Percentiles rank a stretch among this genome's conserved stretches.
Evolutionary conservation across 1,140 invertebrate species (phyloP).

Genomic region (Conopomorpha cramerella): DNA sequence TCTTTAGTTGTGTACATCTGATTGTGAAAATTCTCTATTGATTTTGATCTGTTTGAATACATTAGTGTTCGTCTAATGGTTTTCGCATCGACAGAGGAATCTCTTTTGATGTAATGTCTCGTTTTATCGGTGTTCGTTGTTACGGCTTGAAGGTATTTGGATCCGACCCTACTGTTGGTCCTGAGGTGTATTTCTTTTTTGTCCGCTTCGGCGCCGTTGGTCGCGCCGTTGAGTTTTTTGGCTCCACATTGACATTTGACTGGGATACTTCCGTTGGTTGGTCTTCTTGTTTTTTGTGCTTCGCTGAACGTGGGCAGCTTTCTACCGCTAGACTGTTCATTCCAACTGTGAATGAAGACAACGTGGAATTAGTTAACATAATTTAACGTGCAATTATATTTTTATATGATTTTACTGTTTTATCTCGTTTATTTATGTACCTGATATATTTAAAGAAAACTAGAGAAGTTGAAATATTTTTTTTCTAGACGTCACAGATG

Average conservation of each 20-base stretch:
- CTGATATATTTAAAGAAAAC: too few relatives aligned
- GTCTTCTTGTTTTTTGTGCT: slow-evolving; percentile 56
- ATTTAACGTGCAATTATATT: too few relatives aligned
- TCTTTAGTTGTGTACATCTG: slow-evolving; percentile 24
- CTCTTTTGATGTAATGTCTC: slow-evolving; percentile 36
- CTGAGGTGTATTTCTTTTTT: slow-evolving; percentile 29
- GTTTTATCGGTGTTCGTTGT: slow-evolving; percentile 27
- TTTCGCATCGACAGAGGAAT: slow-evolving; percentile 31
- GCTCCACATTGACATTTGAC: slow-evolving; percentile 46
- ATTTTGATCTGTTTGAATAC: slow-evolving; percentile 38
- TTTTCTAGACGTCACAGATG: too few relatives aligned
- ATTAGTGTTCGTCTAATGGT: slow-evolving; percentile 23
- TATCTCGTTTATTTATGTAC: too few relatives aligned
- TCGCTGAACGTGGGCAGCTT: slow-evolving; percentile 54
- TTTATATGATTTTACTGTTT: too few relatives aligned
- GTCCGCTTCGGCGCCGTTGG: slow-evolving; percentile 19
- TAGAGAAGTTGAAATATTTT: too few relatives aligned
- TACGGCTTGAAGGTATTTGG: slow-evolving; percentile 52
- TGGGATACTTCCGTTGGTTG: slow-evolving; percentile 40
- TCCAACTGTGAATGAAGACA: slow-evolving; percentile 53
- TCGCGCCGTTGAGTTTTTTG: slow-evolving; percentile 33
- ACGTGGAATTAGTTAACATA: too few relatives aligned
- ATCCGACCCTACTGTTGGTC: slow-evolving; percentile 48
- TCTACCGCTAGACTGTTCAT: slow-evolving; percentile 50
- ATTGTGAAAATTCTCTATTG: slow-evolving; percentile 54